These are phyloP conservation scores for Planococcus citri DNA, from an alignment of 1,140 invertebrate genomes.

Conservation along the genomic window DNA sequence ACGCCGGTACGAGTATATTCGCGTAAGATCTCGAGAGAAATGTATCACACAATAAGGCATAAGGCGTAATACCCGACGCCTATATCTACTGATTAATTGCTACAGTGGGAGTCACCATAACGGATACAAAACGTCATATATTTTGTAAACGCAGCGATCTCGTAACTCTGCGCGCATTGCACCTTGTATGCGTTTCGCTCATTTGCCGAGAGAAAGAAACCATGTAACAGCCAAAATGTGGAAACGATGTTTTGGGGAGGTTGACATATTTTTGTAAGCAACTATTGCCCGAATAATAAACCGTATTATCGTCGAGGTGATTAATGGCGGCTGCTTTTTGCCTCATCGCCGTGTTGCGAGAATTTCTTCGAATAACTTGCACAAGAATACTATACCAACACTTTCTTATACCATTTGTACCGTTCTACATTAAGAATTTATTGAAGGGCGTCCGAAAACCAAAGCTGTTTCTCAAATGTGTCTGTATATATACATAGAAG, in stretches of 20 bases:
- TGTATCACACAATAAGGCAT: slow-evolving; percentile 7
- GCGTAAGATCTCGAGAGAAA: not conserved
- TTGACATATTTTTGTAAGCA: not conserved
- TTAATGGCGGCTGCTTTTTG: too few relatives aligned
- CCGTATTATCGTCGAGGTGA: not conserved
- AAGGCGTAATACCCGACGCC: slow-evolving; percentile 5
- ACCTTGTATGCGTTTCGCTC: too few relatives aligned
- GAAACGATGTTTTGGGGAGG: not conserved
- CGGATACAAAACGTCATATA: slow-evolving; percentile 3
- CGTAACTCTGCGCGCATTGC: not conserved
- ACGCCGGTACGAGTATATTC: not conserved
- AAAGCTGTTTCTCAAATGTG: too few relatives aligned
- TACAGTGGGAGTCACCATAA: not conserved
- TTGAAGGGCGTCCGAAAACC: too few relatives aligned
- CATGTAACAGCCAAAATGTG: not conserved
- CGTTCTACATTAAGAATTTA: too few relatives aligned
- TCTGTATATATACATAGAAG: too few relatives aligned
- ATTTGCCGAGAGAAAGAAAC: not conserved
- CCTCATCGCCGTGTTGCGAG: too few relatives aligned
- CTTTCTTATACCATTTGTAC: too few relatives aligned
- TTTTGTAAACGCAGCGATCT: not conserved
- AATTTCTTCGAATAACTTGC: too few relatives aligned
- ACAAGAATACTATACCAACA: too few relatives aligned
- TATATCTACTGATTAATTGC: slow-evolving; percentile 4
- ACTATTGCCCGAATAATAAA: not conserved